Conservation (phyloP, 2,797 vertebrate species). For the Apogon hyalosoma region DNA sequence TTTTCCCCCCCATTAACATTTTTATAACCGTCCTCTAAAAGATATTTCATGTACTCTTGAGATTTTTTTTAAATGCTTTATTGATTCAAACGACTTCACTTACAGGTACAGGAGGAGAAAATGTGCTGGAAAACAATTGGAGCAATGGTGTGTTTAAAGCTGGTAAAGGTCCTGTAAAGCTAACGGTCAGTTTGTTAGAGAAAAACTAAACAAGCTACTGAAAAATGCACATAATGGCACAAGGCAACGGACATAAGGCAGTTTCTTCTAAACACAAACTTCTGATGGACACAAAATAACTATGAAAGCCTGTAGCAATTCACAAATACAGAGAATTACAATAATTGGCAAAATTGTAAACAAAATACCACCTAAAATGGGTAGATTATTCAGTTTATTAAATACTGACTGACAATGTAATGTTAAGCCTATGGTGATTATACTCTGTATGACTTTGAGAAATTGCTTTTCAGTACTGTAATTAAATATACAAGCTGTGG, state of each 20-base stretch:
- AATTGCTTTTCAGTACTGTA: no score
- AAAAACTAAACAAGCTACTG: slow-evolving; percentile 26
- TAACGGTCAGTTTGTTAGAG: slow-evolving; percentile 37
- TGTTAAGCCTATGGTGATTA: background rate
- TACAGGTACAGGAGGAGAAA: slow-evolving; percentile 6
- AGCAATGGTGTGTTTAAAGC: slow-evolving; percentile 22
- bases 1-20: no score
- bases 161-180: slow-evolving; percentile 6
- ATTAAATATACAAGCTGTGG: no score
- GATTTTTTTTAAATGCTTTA: slow-evolving; percentile 54
- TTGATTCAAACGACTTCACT: slow-evolving; percentile 31
- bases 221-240: slow-evolving; percentile 43
- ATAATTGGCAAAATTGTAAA: slow-evolving; percentile 18
- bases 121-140: slow-evolving; percentile 8
- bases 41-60: background rate
- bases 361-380: background rate
- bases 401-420: background rate
- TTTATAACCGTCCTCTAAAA: background rate
- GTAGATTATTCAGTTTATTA: background rate
- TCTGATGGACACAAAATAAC: background rate
- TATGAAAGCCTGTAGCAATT: slow-evolving; percentile 21
- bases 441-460: no score
- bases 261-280: slow-evolving; percentile 8
- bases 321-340: background rate
- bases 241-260: slow-evolving; percentile 60